Evolutionary conservation across 23 tunicate genomes (phyloP), one percentile per base, ranked within the genome.

Genomic region (Trididemnum clinides): DNA sequence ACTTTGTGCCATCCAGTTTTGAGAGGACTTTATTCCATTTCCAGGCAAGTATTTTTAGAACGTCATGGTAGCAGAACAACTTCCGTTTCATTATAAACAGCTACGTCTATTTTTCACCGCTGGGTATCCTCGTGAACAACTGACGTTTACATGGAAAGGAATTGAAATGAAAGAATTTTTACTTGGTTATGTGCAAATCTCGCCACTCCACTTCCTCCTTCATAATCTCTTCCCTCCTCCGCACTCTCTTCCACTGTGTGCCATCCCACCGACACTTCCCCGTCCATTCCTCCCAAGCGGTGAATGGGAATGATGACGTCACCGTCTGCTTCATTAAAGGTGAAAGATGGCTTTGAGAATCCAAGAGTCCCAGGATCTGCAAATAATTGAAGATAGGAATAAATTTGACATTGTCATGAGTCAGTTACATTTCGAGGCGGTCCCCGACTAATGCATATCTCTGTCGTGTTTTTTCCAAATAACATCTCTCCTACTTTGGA

Each of bases 281-380:
- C 98, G 54, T 94, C 98, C 98, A 94, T 94, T 18, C 98, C 98
- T 22, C 98, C 98, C 0, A 94, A 82, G 30, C 98, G 35, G 66
- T 94, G 94, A 0, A 94, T 85, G 2, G 90, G 93, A 15, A 94
- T 35, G 15, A 63, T 10, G 4, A 90, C 86, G 5, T 33, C 50
- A 0, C 88, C 94, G 20, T 94, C 98, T 15, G 81, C 87, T 31
- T 92, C 87, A 33, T 89, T 89, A 71, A 94, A 85, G 21, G 98
- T 85, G 85, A 84, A 89, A 6, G 94, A 83, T 20, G 95, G 87
- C 51, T 94, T 94, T 18, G 98, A 89, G 57, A 94, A 94, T 63
- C 98, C 98, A 39, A 94, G 88, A 6, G 98, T 94, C 19, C 98
- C 98, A 63, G 98, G 89, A 82, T 94, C 98, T 93, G 69, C 54